Evolutionary conservation across 2,797 vertebrate genomes (phyloP), one percentile per base, ranked within the genome.

Genomic region (Microcaecilia unicolor): DNA sequence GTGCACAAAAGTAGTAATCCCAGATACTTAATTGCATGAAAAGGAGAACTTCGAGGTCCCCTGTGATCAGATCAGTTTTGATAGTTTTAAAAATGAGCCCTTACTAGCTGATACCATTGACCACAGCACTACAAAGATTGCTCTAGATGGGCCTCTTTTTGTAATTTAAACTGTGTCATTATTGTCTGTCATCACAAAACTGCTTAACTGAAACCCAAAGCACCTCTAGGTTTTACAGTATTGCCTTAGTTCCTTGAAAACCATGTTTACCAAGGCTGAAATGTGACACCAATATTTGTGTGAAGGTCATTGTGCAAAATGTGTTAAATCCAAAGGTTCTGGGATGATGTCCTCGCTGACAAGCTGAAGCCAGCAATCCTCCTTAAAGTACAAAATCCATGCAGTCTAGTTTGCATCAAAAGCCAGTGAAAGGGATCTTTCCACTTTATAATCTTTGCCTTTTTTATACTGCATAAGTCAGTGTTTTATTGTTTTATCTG

Each of bases 141-240:
- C 25, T 62, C 39, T 41, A 25, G 22, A 1, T 33, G 19, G 1
- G 2, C 41, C 65, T 59, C 58, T 55, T 61, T n/a, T 40, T 64
- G 41, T 59, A 57, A 36, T 55, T 55, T 27, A 54, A 68, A 36
- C 54, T 57, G n/a, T n/a, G 46, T 59, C 34, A 34, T 65, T 68
- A 56, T 66, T 54, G 48, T 12, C 39, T 71, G 48, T 53, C 34
- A 42, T 36, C 64, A 48, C 44, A 44, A 40, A 74, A 58, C 25
- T 36, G 58, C 37, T 62, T 64, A 30, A 30, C 66, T 72, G 67
- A 70, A 67, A 34, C 14, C 5, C 12, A 19, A 40, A 55, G 27
- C 33, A 57, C 36, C 34, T 40, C 41, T 11, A 56, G 52, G 29
- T 70, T 36, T 33, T 61, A 36, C 48, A 43, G 12, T 4, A 41